phyloP scores from a whole-genome alignment of 2,113 vertebrate genomes.

The Psittacara wagleri region DNA sequence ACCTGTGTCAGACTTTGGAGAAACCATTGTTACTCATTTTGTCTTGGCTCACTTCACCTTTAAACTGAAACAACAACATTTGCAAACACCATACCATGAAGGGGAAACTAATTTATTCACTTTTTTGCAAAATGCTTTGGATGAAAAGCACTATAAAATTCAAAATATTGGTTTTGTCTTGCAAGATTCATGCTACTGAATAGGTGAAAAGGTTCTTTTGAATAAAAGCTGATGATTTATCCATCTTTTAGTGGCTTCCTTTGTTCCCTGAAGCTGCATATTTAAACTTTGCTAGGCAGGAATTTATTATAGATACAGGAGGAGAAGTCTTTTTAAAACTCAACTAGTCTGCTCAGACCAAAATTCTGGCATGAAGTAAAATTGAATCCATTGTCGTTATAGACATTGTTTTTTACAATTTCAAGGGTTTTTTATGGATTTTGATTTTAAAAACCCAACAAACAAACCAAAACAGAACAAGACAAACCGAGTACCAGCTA shows the following conservation, averaged over 20 bases:
- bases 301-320: constrained; percentile 4
- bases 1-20: not conserved
- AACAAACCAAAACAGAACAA: not conserved
- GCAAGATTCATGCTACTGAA: not conserved
- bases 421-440: not conserved
- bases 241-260: constrained; percentile 10
- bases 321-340: not conserved
- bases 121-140: not conserved
- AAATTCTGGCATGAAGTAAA: not conserved
- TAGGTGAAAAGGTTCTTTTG: constrained; percentile 26
- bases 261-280: constrained; percentile 28
- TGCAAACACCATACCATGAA: not conserved
- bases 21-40: not conserved
- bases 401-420: not conserved
- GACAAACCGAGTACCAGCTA: not conserved
- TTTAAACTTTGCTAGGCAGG: constrained; percentile 16
- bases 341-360: not conserved
- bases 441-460: not conserved
- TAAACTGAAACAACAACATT: not conserved
- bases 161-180: constrained; percentile 43
- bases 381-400: not conserved
- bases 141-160: constrained; percentile 27
- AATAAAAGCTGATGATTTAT: constrained; percentile 54
- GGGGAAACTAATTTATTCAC: not conserved
- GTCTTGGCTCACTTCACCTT: not conserved